phyloP scores from a whole-genome alignment of 2,797 vertebrate species.

The Pseudochromis fuscus region DNA sequence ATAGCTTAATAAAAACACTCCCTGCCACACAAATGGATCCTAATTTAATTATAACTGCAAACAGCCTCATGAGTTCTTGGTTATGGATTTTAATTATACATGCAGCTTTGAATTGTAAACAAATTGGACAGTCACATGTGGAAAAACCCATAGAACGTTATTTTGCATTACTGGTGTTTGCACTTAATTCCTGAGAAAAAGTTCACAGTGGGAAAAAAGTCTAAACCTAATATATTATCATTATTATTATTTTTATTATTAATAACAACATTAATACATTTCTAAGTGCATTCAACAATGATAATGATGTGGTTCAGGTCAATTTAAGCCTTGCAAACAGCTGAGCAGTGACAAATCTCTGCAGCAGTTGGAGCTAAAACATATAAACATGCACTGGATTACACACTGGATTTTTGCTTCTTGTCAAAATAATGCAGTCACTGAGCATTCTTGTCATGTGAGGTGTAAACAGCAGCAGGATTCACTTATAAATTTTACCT shows the following conservation, averaged over 20 bases:
- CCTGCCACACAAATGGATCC: slow-evolving; percentile 56
- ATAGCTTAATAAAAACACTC: slow-evolving; percentile 53
- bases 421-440: slow-evolving; percentile 8
- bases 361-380: slow-evolving; percentile 9
- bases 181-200: no score
- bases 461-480: slow-evolving; percentile 8
- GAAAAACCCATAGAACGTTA: not conserved
- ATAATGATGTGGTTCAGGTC: not conserved
- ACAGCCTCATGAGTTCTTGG: slow-evolving; percentile 31
- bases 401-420: not conserved
- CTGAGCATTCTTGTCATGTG: not conserved
- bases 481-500: slow-evolving; percentile 85
- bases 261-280: no score
- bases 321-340: slow-evolving; percentile 8
- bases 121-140: not conserved
- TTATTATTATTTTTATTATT: no score
- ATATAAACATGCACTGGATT: not conserved
- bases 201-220: no score
- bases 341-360: not conserved
- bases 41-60: slow-evolving; percentile 57
- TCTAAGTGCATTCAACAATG: not conserved
- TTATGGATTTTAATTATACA: slow-evolving; percentile 2
- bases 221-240: no score
- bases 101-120: slow-evolving; percentile 10
- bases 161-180: not conserved